These are phyloP conservation scores for Apis florea DNA, from an alignment of 1,140 invertebrate species.

Conservation along the genomic window DNA sequence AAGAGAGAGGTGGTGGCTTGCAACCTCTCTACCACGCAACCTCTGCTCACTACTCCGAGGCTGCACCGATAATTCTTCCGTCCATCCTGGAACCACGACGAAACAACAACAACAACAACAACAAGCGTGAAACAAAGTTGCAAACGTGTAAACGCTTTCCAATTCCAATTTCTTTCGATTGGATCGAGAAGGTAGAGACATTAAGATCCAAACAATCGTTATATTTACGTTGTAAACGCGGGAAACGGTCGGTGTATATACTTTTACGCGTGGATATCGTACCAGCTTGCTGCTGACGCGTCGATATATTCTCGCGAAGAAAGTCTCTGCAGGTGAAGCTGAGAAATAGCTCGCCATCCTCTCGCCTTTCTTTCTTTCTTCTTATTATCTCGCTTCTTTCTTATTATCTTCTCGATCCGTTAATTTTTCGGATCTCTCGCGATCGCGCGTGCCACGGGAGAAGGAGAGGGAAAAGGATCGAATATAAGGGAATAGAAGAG, in stretches of 20 bases:
- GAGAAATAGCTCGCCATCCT: conserved; percentile 74
- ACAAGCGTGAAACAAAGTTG: too few species aligned
- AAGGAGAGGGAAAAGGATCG: too few species aligned
- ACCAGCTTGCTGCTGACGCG: conserved; percentile 78
- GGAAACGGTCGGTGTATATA: conserved; percentile 22
- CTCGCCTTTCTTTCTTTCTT: conserved; percentile 24
- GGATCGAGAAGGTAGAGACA: too few species aligned
- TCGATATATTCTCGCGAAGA: conserved; percentile 79
- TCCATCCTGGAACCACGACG: not conserved
- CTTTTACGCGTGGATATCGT: conserved; percentile 71
- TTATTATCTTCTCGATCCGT: not conserved
- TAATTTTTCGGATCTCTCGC: not conserved
- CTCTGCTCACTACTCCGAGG: conserved; percentile 37
- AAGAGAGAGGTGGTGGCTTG: conserved; percentile 59
- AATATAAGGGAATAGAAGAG: too few species aligned
- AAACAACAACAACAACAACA: not conserved
- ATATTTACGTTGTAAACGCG: conserved; percentile 1
- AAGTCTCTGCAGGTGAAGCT: conserved; percentile 79
- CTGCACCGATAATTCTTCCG: conserved; percentile 26
- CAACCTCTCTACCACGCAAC: conserved; percentile 59
- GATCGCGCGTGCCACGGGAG: too few species aligned
- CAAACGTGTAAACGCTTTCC: too few species aligned
- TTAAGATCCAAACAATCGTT: too few species aligned
- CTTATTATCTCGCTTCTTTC: not conserved
- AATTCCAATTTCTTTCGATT: too few species aligned